These are phyloP conservation scores for Ephialtes manifestator DNA, from an alignment of 2,888 invertebrate genomes.

Conservation along the genomic window DNA sequence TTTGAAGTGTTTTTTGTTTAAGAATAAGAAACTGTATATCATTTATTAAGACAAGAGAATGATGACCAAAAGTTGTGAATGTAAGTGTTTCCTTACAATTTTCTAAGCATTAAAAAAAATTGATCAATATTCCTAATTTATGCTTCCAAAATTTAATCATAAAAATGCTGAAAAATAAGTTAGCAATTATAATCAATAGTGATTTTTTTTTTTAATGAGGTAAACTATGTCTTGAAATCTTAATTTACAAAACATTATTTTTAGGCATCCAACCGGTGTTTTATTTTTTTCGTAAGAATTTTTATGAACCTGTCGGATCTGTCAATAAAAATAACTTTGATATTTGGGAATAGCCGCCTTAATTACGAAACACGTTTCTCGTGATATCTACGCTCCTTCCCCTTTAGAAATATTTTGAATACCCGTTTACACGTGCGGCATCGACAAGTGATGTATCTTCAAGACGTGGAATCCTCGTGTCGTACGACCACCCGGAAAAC, in stretches of 20 bases:
- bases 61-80: background rate
- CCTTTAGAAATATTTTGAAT: background rate
- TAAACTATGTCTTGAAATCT: too few relatives aligned
- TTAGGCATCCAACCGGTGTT: background rate
- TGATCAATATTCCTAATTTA: too few relatives aligned
- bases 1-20: background rate
- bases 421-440: background rate
- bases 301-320: background rate
- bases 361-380: constrained; percentile 3
- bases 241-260: background rate
- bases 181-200: too few relatives aligned
- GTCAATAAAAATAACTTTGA: background rate
- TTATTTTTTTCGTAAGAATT: background rate
- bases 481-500: constrained; percentile 34
- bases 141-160: too few relatives aligned
- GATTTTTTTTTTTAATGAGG: too few relatives aligned
- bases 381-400: background rate
- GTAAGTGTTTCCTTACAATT: too few relatives aligned
- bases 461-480: constrained; percentile 21
- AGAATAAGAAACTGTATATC: background rate
- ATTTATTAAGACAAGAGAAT: background rate
- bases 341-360: background rate
- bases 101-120: too few relatives aligned
- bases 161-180: too few relatives aligned
- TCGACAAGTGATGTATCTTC: constrained; percentile 4